Base-by-base conservation (phyloP, 1,140 invertebrate genomes). In the Orius laevigatus region DNA sequence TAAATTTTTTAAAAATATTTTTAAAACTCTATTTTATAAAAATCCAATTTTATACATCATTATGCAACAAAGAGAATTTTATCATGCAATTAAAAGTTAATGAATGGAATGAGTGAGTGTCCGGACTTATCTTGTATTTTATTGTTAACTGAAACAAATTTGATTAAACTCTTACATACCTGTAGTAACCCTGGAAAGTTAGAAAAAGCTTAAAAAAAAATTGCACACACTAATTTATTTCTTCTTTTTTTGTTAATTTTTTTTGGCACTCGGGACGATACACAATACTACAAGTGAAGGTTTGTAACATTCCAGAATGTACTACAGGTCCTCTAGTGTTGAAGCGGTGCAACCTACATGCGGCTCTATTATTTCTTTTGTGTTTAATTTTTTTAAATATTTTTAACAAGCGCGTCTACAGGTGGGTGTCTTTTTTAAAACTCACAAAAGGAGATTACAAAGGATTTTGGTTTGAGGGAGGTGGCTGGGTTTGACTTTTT, bases 131-230 rank as follows among this genome's bases (percentile, higher is more conserved):
- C 20, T 41, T 16, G 14, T 16, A n/a, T 40, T 5, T 16, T 16
- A 16, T 41, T 16, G 16, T 39, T 16, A 41, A 45, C 19, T 44
- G n/a, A 44, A 19, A 44, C 8, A 20, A 25, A 18, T 34, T 46
- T 46, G 20, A 33, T 46, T 46, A 15, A 16, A 25, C 1, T 31
- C 36, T 49, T 50, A 50, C 48, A 34, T 50, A 50, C 48, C 48
- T 50, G 48, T 50, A 50, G 48, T 41, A 50, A 25, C 40, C 40
- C 48, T 50, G 48, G 41, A 50, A 50, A 14, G 18, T 14, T 18
- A 16, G 11, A 16, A 42, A 11, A 16, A 42, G 4, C 2, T 11
- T 11, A 42, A 42, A 42, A n/a, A n/a, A 40, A 6, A 42, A 42
- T 16, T 2, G 12, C 40, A 16, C 40, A 42, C 12, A 42, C 40